Evolutionary conservation across 2,797 vertebrate genomes (phyloP).

Genomic region (Glyptemys insculpta): DNA sequence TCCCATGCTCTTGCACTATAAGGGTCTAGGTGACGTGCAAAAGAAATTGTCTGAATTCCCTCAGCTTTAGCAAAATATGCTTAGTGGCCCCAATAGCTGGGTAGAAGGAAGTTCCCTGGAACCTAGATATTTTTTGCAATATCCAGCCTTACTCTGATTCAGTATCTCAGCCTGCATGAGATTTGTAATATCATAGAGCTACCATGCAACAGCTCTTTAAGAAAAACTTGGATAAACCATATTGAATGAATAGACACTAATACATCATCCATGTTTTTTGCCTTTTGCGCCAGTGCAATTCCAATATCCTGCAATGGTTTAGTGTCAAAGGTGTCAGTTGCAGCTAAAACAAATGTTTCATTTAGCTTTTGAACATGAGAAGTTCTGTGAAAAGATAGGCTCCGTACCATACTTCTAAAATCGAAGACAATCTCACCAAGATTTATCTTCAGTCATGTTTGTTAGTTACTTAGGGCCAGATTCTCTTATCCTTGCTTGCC

Average conservation of each 20-base stretch:
- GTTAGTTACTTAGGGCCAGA: neutral
- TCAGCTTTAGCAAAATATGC: neutral
- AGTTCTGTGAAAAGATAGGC: neutral
- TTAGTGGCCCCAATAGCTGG: neutral
- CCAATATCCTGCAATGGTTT: neutral
- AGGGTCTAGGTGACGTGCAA: neutral
- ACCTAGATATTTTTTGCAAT: neutral
- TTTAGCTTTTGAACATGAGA: neutral
- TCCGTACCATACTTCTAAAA: neutral
- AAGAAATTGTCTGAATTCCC: neutral
- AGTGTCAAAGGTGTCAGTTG: neutral
- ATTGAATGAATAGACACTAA: neutral
- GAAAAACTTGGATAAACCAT: neutral
- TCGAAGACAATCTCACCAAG: neutral
- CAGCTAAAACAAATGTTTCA: neutral
- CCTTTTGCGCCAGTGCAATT: neutral
- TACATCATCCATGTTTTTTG: neutral
- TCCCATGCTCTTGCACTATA: neutral
- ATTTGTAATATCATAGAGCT: neutral
- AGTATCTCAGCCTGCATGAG: neutral
- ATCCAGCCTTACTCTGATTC: neutral
- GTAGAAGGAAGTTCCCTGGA: rapidly evolving
- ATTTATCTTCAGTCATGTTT: neutral
- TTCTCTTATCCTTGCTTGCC: neutral
- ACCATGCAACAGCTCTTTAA: neutral